phyloP scores from a whole-genome alignment of 2,797 vertebrate genomes.

The Clamator glandarius region DNA sequence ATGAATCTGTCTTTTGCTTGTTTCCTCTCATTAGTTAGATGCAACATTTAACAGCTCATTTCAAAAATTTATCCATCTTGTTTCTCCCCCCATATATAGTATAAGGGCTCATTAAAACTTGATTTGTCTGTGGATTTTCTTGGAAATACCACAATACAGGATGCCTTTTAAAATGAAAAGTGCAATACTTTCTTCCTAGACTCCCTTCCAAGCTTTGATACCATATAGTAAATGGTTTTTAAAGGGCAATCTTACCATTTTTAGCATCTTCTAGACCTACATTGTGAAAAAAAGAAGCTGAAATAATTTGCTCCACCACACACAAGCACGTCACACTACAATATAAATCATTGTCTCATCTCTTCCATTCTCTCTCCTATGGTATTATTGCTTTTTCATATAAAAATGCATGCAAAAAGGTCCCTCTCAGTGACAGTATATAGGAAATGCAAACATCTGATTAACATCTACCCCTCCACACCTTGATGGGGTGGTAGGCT shows the following conservation, averaged over 20 bases:
- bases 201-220: constrained; percentile 4
- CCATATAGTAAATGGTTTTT: constrained; percentile 14
- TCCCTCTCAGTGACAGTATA: not conserved
- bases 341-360: not conserved
- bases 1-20: not conserved
- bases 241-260: constrained; percentile 24
- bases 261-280: constrained; percentile 38
- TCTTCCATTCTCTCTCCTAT: not conserved
- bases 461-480: accelerated
- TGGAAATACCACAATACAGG: constrained; percentile 1
- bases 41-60: not conserved
- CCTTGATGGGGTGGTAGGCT: not conserved
- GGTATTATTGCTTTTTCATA: not conserved
- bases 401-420: not conserved
- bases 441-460: not conserved
- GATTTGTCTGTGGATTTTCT: constrained; percentile 24
- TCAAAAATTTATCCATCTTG: constrained; percentile 10
- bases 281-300: constrained; percentile 46
- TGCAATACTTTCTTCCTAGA: not conserved
- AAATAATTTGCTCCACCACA: constrained; percentile 27
- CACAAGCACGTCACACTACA: not conserved
- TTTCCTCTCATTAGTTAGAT: not conserved
- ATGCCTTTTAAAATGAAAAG: constrained; percentile 45
- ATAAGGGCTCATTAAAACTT: constrained; percentile 53
- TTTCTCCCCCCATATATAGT: not conserved